Evolutionary conservation across 2,888 invertebrate species (phyloP).

Genomic region (Synanthedon myopaeformis): DNA sequence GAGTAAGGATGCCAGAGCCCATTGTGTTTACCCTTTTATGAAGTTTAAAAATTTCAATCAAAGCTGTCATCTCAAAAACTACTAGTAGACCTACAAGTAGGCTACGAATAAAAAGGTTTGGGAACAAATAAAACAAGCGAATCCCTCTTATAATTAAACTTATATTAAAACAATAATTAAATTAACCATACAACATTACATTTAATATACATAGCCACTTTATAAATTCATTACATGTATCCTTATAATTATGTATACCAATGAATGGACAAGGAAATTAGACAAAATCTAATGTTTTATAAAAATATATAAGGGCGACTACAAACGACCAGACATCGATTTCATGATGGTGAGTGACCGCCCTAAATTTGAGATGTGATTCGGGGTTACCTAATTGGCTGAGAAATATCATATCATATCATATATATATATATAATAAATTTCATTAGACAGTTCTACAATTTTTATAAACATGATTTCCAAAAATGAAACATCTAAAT

Average conservation of each 20-base stretch:
- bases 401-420: no score
- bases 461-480: conserved; percentile 18
- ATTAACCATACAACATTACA: conserved; percentile 54
- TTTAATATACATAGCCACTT: conserved; percentile 56
- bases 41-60: no score
- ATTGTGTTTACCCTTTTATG: no score
- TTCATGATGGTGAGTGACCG: no score
- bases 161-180: conserved; percentile 51
- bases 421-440: no score
- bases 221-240: conserved; percentile 27
- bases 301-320: conserved; percentile 42
- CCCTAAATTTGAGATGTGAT: no score
- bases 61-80: no score
- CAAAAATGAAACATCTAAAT: conserved; percentile 26
- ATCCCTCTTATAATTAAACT: conserved; percentile 49
- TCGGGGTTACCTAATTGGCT: no score
- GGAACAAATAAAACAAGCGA: conserved; percentile 28
- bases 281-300: conserved; percentile 31
- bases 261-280: conserved; percentile 20
- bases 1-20: no score
- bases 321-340: conserved; percentile 13
- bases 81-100: no score
- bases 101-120: no score
- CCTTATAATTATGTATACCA: conserved; percentile 27
- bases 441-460: neutral